Base-by-base conservation (phyloP, 2,888 invertebrate species). In the Helobdella robusta region DNA sequence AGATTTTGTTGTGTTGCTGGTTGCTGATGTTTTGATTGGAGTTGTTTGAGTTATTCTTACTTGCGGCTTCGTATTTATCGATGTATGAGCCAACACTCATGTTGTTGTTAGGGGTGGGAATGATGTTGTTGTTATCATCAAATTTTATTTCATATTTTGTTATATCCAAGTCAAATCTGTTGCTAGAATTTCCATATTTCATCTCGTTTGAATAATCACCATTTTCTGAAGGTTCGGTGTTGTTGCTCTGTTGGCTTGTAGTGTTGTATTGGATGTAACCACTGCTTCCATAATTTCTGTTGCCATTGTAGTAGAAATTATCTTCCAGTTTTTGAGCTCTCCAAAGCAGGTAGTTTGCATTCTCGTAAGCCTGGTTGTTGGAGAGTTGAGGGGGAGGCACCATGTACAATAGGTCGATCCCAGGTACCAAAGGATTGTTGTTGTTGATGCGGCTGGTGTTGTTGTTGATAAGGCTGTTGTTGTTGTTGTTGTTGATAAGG, bases 311-410 rank as follows among this genome's bases (percentile, higher is more conserved):
- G n/a, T 56, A 32, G 30, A n/a, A n/a, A n/a, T n/a, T n/a, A n/a
- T n/a, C n/a, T n/a, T n/a, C n/a, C n/a, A n/a, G n/a, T n/a, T n/a
- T n/a, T 18, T 56, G 28, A 30, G 56, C 28, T 28, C 56, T 56
- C 56, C 56, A 56, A n/a, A n/a, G n/a, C n/a, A n/a, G n/a, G 8
- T 56, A 56, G 8, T 56, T 32, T 30, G n/a, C 56, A 15, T 56
- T 56, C 32, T 56, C 56, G 32, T 56, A 56, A 1, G 32, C 32
- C 56, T 56, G 25, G 28, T 28, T n/a, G 15, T 32, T 56, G 32
- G 28, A 32, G 30, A 28, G 32, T n/a, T 56, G 56, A 2, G 56
- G 56, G 1, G 56, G 56, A 6, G 56, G 56, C 5, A 56, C 56
- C 2, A 56, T n/a, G 11, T 56, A 56, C 56, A 56, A 30, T n/a